Conservation (phyloP, 2,113 vertebrate genomes). For the Mustelus asterias region DNA sequence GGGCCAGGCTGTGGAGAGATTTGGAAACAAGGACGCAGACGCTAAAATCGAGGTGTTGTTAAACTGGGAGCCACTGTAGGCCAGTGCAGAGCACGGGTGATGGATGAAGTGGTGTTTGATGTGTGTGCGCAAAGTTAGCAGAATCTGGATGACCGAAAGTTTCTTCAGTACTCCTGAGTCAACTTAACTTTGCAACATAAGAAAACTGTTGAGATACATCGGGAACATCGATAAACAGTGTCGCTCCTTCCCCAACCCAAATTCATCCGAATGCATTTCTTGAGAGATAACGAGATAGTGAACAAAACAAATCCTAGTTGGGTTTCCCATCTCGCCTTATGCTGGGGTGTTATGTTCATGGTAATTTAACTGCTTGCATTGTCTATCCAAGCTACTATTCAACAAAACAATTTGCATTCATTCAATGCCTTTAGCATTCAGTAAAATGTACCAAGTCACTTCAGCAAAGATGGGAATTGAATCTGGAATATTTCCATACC, state of each 20-base stretch:
- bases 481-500: neutral
- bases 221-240: neutral
- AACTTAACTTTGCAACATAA: neutral
- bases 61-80: too few species aligned
- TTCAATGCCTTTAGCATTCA: neutral
- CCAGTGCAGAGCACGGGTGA: too few species aligned
- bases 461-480: neutral
- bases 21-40: too few species aligned
- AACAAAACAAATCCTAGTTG: neutral
- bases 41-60: too few species aligned
- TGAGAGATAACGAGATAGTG: neutral
- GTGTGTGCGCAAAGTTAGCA: too few species aligned
- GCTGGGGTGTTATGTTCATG: neutral
- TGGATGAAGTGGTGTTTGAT: too few species aligned
- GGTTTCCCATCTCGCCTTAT: neutral
- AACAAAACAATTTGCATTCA: neutral
- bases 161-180: neutral
- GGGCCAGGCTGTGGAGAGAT: too few species aligned
- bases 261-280: neutral
- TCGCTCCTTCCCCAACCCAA: neutral
- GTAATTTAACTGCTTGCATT: neutral
- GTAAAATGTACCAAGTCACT: neutral
- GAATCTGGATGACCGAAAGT: too few species aligned
- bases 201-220: neutral
- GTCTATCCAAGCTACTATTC: neutral